phyloP scores from a whole-genome alignment of 1,140 invertebrate genomes.

The Maconellicoccus hirsutus region DNA sequence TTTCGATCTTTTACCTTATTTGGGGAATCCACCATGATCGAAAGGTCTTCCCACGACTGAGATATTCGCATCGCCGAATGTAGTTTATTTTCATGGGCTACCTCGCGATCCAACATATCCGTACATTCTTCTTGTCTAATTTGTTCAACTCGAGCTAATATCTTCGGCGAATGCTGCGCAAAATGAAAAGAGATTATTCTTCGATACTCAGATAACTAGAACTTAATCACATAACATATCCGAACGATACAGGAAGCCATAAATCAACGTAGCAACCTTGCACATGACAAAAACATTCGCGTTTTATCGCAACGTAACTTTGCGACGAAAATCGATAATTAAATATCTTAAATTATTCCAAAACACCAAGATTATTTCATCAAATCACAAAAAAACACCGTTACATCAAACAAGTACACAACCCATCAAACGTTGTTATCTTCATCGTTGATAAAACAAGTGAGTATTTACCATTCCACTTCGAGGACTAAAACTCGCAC shows the following conservation, averaged over 20 bases:
- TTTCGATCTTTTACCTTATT: slow-evolving; percentile 24
- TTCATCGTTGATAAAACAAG: too few relatives aligned
- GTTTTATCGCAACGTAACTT: too few relatives aligned
- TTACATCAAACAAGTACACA: background rate
- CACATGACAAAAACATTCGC: too few relatives aligned
- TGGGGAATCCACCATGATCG: slow-evolving; percentile 50
- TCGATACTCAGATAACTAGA: background rate
- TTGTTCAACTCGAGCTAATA: slow-evolving; percentile 71
- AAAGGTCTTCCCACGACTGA: slow-evolving; percentile 78
- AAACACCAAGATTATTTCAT: too few relatives aligned
- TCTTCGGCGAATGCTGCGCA: slow-evolving; percentile 45
- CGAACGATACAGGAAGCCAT: too few relatives aligned
- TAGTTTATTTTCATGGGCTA: slow-evolving; percentile 77
- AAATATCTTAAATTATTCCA: too few relatives aligned
- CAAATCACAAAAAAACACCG: too few relatives aligned
- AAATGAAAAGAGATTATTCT: slow-evolving; percentile 30
- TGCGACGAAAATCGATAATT: too few relatives aligned
- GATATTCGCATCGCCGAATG: slow-evolving; percentile 81
- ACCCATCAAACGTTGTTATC: too few relatives aligned
- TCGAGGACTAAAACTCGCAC: slow-evolving; percentile 65
- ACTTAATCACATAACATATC: too few relatives aligned
- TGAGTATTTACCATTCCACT: background rate
- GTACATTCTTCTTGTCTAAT: slow-evolving; percentile 76
- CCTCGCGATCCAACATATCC: slow-evolving; percentile 66
- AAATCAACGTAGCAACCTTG: too few relatives aligned